Conservation (phyloP, 2,113 vertebrate species). For the Chunga burmeisteri region DNA sequence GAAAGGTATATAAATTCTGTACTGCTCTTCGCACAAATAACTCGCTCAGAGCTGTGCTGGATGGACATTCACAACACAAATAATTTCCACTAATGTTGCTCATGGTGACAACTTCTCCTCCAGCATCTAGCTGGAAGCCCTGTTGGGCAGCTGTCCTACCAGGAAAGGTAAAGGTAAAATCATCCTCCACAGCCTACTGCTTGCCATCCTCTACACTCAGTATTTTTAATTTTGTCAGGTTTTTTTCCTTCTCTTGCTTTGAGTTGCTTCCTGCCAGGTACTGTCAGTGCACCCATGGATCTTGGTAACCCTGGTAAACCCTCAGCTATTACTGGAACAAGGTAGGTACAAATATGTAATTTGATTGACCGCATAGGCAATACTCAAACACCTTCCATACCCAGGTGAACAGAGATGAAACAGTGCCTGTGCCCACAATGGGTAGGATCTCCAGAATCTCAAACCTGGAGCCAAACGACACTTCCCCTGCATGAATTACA, state of each 20-base stretch:
- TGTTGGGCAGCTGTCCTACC: neutral
- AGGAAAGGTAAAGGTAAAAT: neutral
- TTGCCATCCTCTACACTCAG: neutral
- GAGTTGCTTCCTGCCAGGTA: neutral
- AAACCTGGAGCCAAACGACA: neutral
- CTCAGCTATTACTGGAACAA: neutral
- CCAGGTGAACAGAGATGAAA: neutral
- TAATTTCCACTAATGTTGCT: neutral
- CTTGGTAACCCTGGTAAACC: neutral
- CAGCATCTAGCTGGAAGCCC: neutral
- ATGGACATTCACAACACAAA: neutral
- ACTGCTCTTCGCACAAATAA: neutral
- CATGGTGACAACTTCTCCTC: neutral
- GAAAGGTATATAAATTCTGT: neutral
- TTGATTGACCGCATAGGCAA: neutral
- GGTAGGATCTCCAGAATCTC: neutral
- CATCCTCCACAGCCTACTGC: neutral
- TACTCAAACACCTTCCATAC: neutral
- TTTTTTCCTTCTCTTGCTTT: neutral
- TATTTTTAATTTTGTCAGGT: neutral
- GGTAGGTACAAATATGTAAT: neutral
- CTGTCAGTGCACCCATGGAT: neutral
- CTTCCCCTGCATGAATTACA: neutral
- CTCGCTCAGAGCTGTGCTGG: neutral
- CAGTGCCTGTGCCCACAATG: neutral